Conservation (phyloP, 2,113 vertebrate genomes). For the Mirounga angustirostris region DNA sequence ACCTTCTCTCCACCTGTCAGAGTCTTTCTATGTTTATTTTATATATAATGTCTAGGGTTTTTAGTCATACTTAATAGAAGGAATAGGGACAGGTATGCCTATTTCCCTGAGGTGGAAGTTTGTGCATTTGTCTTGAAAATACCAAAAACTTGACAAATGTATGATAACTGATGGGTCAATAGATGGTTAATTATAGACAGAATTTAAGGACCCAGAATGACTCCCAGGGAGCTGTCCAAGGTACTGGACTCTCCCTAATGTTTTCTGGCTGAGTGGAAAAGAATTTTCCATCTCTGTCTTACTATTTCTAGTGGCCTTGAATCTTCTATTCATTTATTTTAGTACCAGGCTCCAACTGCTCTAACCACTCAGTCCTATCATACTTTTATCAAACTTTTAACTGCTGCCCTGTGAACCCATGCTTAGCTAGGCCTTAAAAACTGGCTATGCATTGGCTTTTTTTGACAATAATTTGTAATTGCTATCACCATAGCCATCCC, state of each 20-base stretch:
- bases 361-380: neutral
- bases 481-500: neutral
- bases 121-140: conserved; percentile 17
- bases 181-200: neutral
- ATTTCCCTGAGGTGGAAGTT: neutral
- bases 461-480: conserved; percentile 30
- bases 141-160: neutral
- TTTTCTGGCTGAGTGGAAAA: neutral
- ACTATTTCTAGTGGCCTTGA: neutral
- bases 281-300: neutral
- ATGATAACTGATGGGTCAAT: neutral
- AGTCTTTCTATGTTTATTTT: neutral
- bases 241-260: neutral
- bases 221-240: neutral
- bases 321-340: neutral
- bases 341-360: neutral
- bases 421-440: neutral
- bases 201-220: neutral
- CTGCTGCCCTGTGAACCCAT: neutral
- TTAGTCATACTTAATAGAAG: neutral
- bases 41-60: neutral
- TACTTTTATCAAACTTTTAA: neutral
- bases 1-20: neutral
- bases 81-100: neutral
- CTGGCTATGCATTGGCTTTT: neutral